Conservation (phyloP, 2,797 vertebrate genomes). For the Vipera ursinii region DNA sequence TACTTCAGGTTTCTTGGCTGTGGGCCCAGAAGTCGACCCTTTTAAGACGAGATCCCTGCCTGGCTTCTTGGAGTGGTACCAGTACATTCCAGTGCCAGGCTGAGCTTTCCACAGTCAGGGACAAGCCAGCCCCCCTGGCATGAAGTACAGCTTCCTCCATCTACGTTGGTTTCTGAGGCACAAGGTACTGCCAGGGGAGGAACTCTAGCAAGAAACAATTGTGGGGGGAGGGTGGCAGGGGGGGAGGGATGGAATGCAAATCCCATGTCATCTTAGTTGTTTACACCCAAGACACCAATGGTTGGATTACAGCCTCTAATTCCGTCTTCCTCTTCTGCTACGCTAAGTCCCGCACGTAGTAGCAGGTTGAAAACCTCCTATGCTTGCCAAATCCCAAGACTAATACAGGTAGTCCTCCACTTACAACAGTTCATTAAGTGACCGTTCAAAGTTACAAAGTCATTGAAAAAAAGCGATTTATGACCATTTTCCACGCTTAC, state of each 20-base stretch:
- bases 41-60: conserved; percentile 30
- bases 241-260: neutral
- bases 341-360: neutral
- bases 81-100: conserved; percentile 41
- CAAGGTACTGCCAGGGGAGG: neutral
- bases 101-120: conserved; percentile 12
- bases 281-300: neutral
- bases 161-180: neutral
- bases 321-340: neutral
- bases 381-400: neutral
- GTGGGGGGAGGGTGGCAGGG: no score
- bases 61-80: conserved; percentile 31
- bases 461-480: neutral
- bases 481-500: neutral
- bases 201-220: neutral
- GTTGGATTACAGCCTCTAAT: neutral
- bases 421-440: neutral
- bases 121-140: conserved; percentile 8
- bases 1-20: conserved; percentile 12
- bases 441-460: neutral
- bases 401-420: neutral
- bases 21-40: conserved; percentile 24
- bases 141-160: neutral
- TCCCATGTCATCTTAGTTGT: neutral
- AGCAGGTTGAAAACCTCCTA: neutral